A percentile compares a stretch with the other conserved stretches of the same genome.
Conservation (phyloP, 2,888 invertebrate genomes). For the Napeogenes inachia region DNA sequence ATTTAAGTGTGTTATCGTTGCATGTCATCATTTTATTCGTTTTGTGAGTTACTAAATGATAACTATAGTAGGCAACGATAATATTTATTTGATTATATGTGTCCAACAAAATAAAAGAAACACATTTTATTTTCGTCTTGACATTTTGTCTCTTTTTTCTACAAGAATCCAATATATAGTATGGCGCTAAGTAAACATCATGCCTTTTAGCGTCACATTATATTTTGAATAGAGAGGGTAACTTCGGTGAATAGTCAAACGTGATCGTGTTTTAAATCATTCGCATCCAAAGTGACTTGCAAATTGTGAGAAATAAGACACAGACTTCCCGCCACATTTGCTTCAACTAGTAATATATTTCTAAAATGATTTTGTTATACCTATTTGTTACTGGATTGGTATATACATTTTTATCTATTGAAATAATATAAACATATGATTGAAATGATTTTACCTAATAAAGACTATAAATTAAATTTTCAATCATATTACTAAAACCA, state of each 20-base stretch:
- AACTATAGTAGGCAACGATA: no score
- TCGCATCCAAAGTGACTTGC: not conserved
- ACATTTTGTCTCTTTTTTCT: not conserved
- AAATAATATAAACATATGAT: no score
- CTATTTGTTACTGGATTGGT: no score
- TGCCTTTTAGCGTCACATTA: conserved; percentile 10
- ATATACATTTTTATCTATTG: no score
- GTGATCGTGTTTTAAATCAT: conserved; percentile 11
- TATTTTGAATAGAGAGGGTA: conserved; percentile 18
- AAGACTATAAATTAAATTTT: no score
- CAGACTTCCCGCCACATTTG: not conserved
- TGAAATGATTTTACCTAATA: no score
- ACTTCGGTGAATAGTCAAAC: conserved; percentile 17
- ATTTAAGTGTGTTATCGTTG: no score
- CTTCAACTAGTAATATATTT: not conserved
- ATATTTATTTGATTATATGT: not conserved
- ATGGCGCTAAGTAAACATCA: not conserved
- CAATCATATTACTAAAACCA: no score
- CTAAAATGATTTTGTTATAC: no score
- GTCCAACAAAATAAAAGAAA: not conserved
- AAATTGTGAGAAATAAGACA: not conserved
- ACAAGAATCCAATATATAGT: not conserved
- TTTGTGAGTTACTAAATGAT: no score
- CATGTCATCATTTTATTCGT: no score
- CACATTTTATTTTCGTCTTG: not conserved